Percentiles rank a stretch among this genome's conserved stretches.
Evolutionary conservation across 1,140 invertebrate genomes (phyloP).

Genomic region (Trichogramma pretiosum): DNA sequence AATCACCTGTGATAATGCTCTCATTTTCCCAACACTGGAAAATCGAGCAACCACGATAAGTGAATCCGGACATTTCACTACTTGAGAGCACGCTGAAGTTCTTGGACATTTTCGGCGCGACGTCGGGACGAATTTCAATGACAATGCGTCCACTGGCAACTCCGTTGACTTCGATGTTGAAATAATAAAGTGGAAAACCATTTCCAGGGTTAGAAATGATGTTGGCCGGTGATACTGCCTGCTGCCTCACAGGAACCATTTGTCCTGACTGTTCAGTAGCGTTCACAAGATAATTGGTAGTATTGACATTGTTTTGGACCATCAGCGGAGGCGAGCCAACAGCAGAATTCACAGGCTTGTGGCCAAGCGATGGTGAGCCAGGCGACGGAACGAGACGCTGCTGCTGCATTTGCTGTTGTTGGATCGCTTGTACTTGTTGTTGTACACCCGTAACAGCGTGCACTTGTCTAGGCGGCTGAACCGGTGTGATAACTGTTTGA

Average conservation of each 20-base stretch:
- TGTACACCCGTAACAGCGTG: too few relatives aligned
- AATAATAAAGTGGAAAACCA: conserved; percentile 63
- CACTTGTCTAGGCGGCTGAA: neutral
- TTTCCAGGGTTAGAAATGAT: conserved; percentile 39
- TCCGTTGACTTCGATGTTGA: conserved; percentile 68
- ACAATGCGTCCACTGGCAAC: conserved; percentile 63
- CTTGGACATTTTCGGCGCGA: conserved; percentile 81
- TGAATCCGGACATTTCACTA: conserved; percentile 68
- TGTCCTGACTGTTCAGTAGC: conserved; percentile 39
- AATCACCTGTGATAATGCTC: conserved; percentile 72
- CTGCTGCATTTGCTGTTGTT: conserved; percentile 26
- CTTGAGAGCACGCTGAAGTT: conserved; percentile 77
- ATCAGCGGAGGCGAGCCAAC: conserved; percentile 37
- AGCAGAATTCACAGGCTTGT: conserved; percentile 31
- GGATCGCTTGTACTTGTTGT: conserved; percentile 15
- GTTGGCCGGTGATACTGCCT: conserved; percentile 40
- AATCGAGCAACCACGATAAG: conserved; percentile 69
- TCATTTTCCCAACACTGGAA: conserved; percentile 78
- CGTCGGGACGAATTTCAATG: conserved; percentile 74
- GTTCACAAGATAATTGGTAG: conserved; percentile 26
- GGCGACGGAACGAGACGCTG: conserved; percentile 38
- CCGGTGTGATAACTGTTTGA: neutral
- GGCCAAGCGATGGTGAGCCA: conserved; percentile 38
- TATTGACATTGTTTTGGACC: conserved; percentile 28
- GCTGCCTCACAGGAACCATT: conserved; percentile 38